Conservation (phyloP, 2,888 invertebrate genomes). For the Polyploca ridens region DNA sequence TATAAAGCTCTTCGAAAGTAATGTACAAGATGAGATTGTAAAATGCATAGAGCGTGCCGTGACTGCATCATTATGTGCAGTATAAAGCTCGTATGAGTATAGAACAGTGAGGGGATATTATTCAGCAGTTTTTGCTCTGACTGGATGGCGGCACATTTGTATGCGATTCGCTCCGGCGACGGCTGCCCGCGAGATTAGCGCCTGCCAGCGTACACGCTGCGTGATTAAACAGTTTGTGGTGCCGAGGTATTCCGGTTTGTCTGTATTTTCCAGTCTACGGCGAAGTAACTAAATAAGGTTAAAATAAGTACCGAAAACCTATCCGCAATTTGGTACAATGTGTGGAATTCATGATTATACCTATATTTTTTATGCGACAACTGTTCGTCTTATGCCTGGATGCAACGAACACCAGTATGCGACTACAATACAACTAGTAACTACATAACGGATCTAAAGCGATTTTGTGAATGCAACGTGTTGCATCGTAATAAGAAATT, state of each 20-base stretch:
- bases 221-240: slow-evolving; percentile 76
- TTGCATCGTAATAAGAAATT: slow-evolving; percentile 69
- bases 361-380: neutral
- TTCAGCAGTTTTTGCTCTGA: slow-evolving; percentile 75
- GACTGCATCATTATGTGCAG: slow-evolving; percentile 70
- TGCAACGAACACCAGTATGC: slow-evolving; percentile 28
- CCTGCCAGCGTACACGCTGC: slow-evolving; percentile 60
- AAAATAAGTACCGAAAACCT: slow-evolving; percentile 20
- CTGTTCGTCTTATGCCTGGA: neutral
- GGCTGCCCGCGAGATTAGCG: slow-evolving; percentile 74
- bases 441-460: slow-evolving; percentile 45
- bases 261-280: slow-evolving; percentile 34
- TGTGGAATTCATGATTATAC: too few species aligned
- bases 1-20: slow-evolving; percentile 36
- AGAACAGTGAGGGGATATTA: slow-evolving; percentile 69
- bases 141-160: slow-evolving; percentile 75
- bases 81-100: slow-evolving; percentile 61
- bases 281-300: slow-evolving; percentile 21
- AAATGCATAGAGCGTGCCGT: slow-evolving; percentile 63
- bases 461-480: slow-evolving; percentile 61
- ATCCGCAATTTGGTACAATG: too few species aligned
- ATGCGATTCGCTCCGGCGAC: slow-evolving; percentile 76
- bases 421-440: slow-evolving; percentile 13
- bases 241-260: slow-evolving; percentile 55
- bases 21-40: slow-evolving; percentile 55